Conservation (phyloP, 2,797 vertebrate genomes). For the Takifugu ocellatus region DNA sequence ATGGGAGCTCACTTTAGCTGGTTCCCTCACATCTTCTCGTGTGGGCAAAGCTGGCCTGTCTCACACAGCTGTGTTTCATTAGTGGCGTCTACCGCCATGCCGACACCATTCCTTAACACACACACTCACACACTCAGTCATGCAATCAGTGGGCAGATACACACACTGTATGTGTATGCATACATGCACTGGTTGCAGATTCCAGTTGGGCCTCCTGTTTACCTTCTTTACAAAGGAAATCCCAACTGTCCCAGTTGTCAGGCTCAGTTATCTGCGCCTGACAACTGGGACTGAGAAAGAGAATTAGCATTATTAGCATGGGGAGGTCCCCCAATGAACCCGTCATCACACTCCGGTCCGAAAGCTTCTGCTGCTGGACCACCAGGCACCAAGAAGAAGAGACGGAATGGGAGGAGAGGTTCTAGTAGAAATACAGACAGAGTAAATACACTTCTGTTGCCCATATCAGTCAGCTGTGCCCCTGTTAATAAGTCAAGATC, state of each 20-base stretch:
- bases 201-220: constrained; percentile 43
- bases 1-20: constrained; percentile 25
- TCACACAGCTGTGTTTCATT: constrained; percentile 73
- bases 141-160: constrained; percentile 8
- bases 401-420: constrained; percentile 17
- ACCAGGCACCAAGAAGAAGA: constrained; percentile 1
- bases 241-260: constrained; percentile 10
- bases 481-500: constrained; percentile 41
- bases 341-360: background rate
- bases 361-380: constrained; percentile 10
- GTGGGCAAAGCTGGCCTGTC: constrained; percentile 63
- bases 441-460: constrained; percentile 40
- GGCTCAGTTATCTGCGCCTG: constrained; percentile 21
- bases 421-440: constrained; percentile 37
- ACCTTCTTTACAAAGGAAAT: constrained; percentile 33
- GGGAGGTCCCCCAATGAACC: constrained; percentile 21
- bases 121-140: constrained; percentile 12
- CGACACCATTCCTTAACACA: constrained; percentile 40
- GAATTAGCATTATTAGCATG: background rate
- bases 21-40: constrained; percentile 50
- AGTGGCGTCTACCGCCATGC: constrained; percentile 66
- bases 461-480: constrained; percentile 24
- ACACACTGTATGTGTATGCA: constrained; percentile 1
- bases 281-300: constrained; percentile 26
- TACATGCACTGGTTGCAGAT: constrained; percentile 27